A percentile compares a stretch with the other conserved stretches of the same genome.
phyloP scores from a whole-genome alignment of 1,140 invertebrate species.

The Rhysida immarginata region DNA sequence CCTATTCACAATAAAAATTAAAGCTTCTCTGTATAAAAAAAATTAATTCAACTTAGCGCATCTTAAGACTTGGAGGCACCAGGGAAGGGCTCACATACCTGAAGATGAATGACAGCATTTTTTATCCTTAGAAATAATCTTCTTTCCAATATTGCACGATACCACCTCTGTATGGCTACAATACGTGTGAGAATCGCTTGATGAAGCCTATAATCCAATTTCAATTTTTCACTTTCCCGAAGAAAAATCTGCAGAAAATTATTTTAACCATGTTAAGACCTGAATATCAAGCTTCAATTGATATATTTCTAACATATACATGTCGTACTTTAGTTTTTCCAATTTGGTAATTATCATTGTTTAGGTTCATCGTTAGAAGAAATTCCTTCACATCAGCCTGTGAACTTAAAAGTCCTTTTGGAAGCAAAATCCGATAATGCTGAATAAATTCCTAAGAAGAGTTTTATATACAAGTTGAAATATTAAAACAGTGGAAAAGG shows the following conservation, averaged over 20 bases:
- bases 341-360: conserved; percentile 80
- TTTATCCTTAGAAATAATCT: conserved; percentile 55
- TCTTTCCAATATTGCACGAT: conserved; percentile 60
- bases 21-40: no score
- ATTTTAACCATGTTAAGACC: background rate
- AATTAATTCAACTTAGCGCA: no score
- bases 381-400: conserved; percentile 65
- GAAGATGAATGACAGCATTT: conserved; percentile 55
- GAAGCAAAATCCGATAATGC: conserved; percentile 73
- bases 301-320: background rate
- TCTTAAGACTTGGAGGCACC: no score
- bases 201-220: conserved; percentile 77
- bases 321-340: conserved; percentile 53
- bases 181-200: conserved; percentile 86
- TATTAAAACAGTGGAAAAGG: no score
- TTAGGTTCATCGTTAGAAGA: conserved; percentile 58
- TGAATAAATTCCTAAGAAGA: conserved; percentile 65
- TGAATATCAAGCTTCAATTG: background rate
- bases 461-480: no score
- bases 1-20: no score
- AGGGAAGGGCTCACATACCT: no score
- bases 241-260: conserved; percentile 51
- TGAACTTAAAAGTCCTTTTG: conserved; percentile 64
- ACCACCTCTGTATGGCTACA: conserved; percentile 82
- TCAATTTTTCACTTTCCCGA: conserved; percentile 83